Conservation (phyloP, 2,113 vertebrate species). For the Apodemus sylvaticus region DNA sequence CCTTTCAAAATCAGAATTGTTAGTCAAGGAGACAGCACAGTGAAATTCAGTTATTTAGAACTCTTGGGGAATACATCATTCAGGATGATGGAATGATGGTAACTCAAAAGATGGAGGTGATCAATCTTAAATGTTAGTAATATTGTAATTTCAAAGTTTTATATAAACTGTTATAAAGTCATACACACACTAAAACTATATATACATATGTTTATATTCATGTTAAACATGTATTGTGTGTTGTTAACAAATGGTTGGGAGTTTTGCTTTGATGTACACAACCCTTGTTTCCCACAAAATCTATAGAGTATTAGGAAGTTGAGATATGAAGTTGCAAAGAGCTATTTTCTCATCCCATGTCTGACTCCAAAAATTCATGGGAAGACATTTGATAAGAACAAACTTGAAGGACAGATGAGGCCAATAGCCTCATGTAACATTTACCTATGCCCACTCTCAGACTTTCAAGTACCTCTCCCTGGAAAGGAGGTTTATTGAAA, state of each 20-base stretch:
- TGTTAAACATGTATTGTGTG: not conserved
- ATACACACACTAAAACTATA: not conserved
- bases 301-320: not conserved
- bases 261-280: not conserved
- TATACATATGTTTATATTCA: not conserved
- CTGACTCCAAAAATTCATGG: not conserved
- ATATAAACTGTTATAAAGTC: not conserved
- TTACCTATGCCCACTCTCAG: not conserved
- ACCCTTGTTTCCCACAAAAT: not conserved
- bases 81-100: conserved; percentile 58
- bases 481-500: not conserved
- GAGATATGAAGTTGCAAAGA: not conserved
- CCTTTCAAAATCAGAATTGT: conserved; percentile 67
- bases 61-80: conserved; percentile 62
- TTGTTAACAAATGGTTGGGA: not conserved
- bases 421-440: not conserved
- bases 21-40: conserved; percentile 64
- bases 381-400: not conserved
- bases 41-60: conserved; percentile 66
- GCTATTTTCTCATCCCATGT: not conserved
- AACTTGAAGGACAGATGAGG: not conserved
- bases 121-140: conserved; percentile 62
- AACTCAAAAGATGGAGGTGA: conserved; percentile 46
- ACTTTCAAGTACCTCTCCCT: not conserved
- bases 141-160: conserved; percentile 47